Evolutionary conservation across 37 sponge, comb jelly and placozoan species (phyloP).

Genomic region (Halichondria panicea): DNA sequence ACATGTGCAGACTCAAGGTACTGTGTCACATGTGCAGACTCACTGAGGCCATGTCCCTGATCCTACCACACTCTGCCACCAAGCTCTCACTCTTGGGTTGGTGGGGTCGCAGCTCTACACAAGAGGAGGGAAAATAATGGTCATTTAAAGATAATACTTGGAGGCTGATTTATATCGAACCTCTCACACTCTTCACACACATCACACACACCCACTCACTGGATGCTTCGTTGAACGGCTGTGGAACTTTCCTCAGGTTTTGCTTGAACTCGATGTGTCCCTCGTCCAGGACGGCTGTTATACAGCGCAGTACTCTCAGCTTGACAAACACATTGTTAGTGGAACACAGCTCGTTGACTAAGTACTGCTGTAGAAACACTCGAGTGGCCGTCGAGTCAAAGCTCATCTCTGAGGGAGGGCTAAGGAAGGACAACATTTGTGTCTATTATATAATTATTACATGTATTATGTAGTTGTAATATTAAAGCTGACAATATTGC

Average conservation of each 20-base stretch:
- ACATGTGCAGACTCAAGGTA: too few species aligned
- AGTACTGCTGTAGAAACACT: slow-evolving; percentile 73
- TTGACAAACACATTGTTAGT: slow-evolving; percentile 70
- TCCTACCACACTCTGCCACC: slow-evolving; percentile 67
- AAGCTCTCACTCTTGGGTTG: slow-evolving; percentile 26
- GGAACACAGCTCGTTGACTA: slow-evolving; percentile 60
- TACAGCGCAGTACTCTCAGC: slow-evolving; percentile 34
- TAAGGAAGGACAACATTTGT: too few species aligned
- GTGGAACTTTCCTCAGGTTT: slow-evolving; percentile 57
- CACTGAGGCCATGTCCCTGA: slow-evolving; percentile 71
- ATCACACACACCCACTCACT: slow-evolving; percentile 33
- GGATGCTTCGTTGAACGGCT: slow-evolving; percentile 67
- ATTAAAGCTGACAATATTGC: background rate
- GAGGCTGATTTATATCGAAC: background rate
- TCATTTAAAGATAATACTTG: background rate
- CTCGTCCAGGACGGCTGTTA: slow-evolving; percentile 36
- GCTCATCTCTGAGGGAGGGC: slow-evolving; percentile 82
- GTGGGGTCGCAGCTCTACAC: slow-evolving; percentile 38
- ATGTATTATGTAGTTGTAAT: background rate
- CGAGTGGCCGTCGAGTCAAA: slow-evolving; percentile 74
- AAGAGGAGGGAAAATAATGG: background rate
- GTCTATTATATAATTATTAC: too few species aligned
- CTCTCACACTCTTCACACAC: background rate
- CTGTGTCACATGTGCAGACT: background rate
- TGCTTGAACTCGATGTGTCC: slow-evolving; percentile 77